A percentile compares a stretch with the other conserved stretches of the same genome.
These are phyloP conservation scores for Aegotheles bennettii DNA, from an alignment of 2,113 vertebrate species.

Conservation along the genomic window DNA sequence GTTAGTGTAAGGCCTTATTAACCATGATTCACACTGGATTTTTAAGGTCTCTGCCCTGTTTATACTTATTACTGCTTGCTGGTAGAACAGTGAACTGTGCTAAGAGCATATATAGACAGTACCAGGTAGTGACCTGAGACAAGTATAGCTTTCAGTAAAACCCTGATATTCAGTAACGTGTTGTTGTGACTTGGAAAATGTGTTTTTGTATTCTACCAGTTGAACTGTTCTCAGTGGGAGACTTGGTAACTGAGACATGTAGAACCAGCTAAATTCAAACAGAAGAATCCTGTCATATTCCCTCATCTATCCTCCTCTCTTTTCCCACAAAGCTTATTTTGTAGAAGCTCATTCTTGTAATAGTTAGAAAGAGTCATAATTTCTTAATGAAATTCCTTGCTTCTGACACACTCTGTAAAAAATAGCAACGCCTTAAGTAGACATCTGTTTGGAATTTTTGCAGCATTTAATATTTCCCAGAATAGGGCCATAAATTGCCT, in stretches of 20 bases:
- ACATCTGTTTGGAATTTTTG: constrained; percentile 34
- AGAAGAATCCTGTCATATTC: neutral
- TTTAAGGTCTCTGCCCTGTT: neutral
- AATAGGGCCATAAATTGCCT: neutral
- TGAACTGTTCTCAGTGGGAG: neutral
- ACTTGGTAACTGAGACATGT: neutral
- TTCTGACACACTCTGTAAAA: constrained; percentile 39
- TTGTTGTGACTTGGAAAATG: neutral
- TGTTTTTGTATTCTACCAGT: neutral
- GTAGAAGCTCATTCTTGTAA: neutral
- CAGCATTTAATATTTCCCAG: neutral
- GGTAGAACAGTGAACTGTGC: neutral
- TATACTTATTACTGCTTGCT: neutral
- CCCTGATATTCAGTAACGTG: neutral
- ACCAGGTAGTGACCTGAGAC: neutral
- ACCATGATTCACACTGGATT: neutral
- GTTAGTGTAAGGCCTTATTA: neutral
- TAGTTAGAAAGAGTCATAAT: neutral
- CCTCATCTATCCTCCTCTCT: neutral
- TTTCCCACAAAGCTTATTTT: neutral
- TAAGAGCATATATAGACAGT: neutral
- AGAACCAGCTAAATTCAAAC: neutral
- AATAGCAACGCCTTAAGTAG: constrained; percentile 16
- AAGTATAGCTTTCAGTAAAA: neutral
- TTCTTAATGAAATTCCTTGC: constrained; percentile 52